Evolutionary conservation across 2,888 invertebrate genomes (phyloP).

Genomic region (Trachelus iudaicus): DNA sequence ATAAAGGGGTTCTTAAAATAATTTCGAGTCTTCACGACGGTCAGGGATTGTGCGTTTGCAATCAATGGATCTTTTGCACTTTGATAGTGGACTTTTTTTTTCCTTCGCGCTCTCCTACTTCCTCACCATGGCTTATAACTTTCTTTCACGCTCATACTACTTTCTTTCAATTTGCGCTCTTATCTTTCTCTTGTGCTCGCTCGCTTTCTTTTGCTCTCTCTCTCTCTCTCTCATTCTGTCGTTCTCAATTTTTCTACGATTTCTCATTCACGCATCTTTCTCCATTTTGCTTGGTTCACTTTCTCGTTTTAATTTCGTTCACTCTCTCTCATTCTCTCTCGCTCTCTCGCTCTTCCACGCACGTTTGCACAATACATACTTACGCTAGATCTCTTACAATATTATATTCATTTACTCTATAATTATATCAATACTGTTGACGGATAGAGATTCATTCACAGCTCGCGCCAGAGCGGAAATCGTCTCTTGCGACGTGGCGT

Average conservation of each 20-base stretch:
- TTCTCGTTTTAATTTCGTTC: neutral
- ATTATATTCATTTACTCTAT: slow-evolving; percentile 65
- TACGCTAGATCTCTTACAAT: slow-evolving; percentile 62
- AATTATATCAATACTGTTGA: slow-evolving; percentile 67
- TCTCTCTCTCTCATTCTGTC: slow-evolving; percentile 5
- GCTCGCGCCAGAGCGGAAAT: slow-evolving; percentile 59
- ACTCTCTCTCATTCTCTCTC: slow-evolving; percentile 20
- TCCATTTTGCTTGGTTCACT: slow-evolving; percentile 1
- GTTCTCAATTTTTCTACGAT: neutral
- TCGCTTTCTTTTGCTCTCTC: slow-evolving; percentile 7
- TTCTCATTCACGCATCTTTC: neutral
- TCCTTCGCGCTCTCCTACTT: neutral
- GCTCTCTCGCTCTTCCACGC: slow-evolving; percentile 24
- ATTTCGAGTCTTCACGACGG: neutral
- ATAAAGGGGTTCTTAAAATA: neutral
- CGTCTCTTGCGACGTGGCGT: slow-evolving; percentile 56
- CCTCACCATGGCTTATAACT: neutral
- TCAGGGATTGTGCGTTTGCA: neutral
- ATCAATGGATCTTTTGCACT: neutral
- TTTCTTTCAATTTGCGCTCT: neutral
- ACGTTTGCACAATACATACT: slow-evolving; percentile 60
- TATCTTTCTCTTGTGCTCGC: neutral
- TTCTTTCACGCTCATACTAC: neutral
- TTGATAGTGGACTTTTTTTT: neutral
- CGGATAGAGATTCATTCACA: slow-evolving; percentile 67